Percentiles rank a stretch among this genome's conserved stretches.
Evolutionary conservation across 1,140 invertebrate species (phyloP).

Genomic region (Bursaphelenchus mucronatus): DNA sequence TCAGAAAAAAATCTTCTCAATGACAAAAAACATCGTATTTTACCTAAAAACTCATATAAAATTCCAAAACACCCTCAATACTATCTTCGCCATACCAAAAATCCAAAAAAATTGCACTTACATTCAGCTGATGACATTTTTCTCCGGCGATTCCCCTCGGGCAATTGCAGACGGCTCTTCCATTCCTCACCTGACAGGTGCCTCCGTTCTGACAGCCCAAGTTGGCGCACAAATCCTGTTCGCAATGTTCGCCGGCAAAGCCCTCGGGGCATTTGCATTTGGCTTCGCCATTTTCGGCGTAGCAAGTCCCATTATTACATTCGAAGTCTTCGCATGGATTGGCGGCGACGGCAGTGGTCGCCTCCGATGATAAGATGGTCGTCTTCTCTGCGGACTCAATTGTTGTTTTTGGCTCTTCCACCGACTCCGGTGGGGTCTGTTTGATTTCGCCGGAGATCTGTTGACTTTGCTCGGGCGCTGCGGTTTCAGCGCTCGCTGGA

Average conservation of each 20-base stretch:
- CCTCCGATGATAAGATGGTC: slow-evolving; percentile 5
- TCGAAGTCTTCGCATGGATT: slow-evolving; percentile 30
- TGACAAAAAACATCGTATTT: too few species aligned
- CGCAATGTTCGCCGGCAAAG: slow-evolving; percentile 41
- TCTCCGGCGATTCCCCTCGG: slow-evolving; percentile 33
- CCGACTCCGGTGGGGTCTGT: neutral
- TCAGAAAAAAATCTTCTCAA: too few species aligned
- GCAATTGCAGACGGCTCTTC: slow-evolving; percentile 35
- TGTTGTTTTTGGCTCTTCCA: slow-evolving; percentile 2
- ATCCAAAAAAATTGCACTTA: slow-evolving; percentile 1
- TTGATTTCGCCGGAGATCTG: neutral
- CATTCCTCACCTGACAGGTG: slow-evolving; percentile 19
- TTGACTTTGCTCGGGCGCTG: neutral
- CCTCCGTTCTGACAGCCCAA: slow-evolving; percentile 34
- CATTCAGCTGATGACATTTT: slow-evolving; percentile 11
- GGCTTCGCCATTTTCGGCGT: slow-evolving; percentile 29
- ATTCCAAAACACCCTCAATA: too few species aligned
- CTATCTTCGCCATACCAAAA: too few species aligned
- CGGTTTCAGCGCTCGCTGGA: slow-evolving; percentile 7
- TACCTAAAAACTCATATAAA: too few species aligned
- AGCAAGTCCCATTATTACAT: slow-evolving; percentile 44
- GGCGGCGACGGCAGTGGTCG: neutral
- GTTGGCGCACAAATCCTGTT: slow-evolving; percentile 24
- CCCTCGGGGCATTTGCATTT: slow-evolving; percentile 38
- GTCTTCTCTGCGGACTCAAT: neutral